Evolutionary conservation across 2,797 vertebrate species (phyloP), one percentile per base, ranked within the genome.

Genomic region (Sebastes dallii): DNA sequence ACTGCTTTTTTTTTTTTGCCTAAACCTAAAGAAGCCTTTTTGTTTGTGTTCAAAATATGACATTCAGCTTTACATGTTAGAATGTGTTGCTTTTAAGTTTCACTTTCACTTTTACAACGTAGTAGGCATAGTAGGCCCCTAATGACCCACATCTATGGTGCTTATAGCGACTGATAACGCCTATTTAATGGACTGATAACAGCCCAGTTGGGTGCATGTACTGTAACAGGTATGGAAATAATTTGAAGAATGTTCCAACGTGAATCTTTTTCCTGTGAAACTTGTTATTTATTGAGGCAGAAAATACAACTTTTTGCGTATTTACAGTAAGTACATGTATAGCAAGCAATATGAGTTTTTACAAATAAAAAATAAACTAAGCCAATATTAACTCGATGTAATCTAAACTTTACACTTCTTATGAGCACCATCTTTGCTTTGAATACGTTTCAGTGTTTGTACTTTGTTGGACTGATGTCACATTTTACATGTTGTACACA

Each of bases 401-500:
- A 81, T 16, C 65, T 73, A 58, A 85, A 75, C 65, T 24, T 55
- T 54, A 39, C n/a, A 70, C 29, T 78, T 75, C 7, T 42, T 22
- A 70, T 11, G 18, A 87, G 62, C 54, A 70, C 64, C 61, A 32
- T 70, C 22, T 29, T 67, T 65, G 36, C n/a, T 66, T 72, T 73
- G 60, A 55, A 72, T 58, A 62, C 13, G 71, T 82, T 90, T 88
- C 89, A 92, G 84, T 90, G 84, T 89, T 90, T 86, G 71, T 69
- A 66, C 75, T 75, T 75, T 64, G 22, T 72, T 59, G 54, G 14
- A 76, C 46, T 65, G 36, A 66, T 82, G 30, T 39, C 6, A 46
- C 14, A 10, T 36, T 72, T 80, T 6, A 65, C 5, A 32, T 24
- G 66, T 69, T 12, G 25, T 22, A 72, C 25, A 65, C 55, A 39